Base-by-base conservation (phyloP, 2,113 vertebrate genomes). In the Ctenodactylus gundi region DNA sequence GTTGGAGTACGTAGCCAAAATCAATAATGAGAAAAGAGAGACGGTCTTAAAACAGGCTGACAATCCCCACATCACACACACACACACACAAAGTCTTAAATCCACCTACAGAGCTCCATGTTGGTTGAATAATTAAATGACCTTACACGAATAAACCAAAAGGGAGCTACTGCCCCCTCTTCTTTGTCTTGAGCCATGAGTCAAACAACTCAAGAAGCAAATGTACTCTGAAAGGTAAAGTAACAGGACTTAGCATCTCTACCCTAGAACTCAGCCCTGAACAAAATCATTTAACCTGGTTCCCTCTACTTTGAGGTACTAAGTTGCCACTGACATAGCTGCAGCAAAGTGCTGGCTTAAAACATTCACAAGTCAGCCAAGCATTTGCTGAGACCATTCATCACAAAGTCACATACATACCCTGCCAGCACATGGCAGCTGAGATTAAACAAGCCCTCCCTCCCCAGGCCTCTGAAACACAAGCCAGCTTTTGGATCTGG, bases 141-240 rank as follows among this genome's bases (percentile, higher is more conserved):
- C 85, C 39, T 58, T 53, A 81, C 64, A 72, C 15, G 44, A 93
- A 53, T 75, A 81, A 88, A 90, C 60, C 67, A 75, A 85, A 31
- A 0, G 87, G 67, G 21, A 49, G 34, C 20, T n/a, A n/a, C n/a
- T n/a, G n/a, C 21, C 25, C 46, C 51, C 20, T 85, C 21, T 0
- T 36, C 53, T 93, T 62, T 72, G 51, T 64, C 76, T 57, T 60
- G n/a, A 90, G 55, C 73, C 87, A 29, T 39, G 44, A 46, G 31
- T 86, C 51, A 78, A 65, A n/a, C 62, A 68, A 64, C 34, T 96
- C 46, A 58, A 72, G 62, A 85, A 92, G 31, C 31, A 85, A 81
- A 60, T 6, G 10, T 12, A 29, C 51, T 91, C 51, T 78, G 36
- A 62, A 81, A 90, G 25, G n/a, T n/a, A 29, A 46, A 58, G 58